Evolutionary conservation across 2,797 vertebrate genomes (phyloP).

Genomic region (Tapera naevia): DNA sequence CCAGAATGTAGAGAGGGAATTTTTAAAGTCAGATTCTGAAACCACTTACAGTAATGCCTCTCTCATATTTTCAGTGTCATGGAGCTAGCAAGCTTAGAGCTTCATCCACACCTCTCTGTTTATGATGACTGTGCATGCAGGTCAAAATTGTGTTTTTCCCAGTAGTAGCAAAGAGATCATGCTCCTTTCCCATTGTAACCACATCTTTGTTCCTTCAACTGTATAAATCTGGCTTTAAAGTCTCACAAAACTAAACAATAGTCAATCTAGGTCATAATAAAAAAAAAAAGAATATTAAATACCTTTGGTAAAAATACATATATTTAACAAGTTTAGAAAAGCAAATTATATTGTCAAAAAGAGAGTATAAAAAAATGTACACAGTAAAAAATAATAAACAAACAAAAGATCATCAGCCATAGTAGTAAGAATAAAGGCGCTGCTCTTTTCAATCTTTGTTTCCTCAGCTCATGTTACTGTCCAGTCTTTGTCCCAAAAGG

Average conservation of each 20-base stretch:
- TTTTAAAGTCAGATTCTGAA: constrained; percentile 26
- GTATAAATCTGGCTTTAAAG: constrained; percentile 74
- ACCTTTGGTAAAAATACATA: constrained; percentile 88
- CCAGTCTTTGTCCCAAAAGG: constrained; percentile 72
- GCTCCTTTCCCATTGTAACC: constrained; percentile 59
- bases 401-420: constrained; percentile 64
- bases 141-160: constrained; percentile 43
- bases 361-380: constrained; percentile 86
- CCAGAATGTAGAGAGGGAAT: background rate
- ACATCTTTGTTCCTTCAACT: constrained; percentile 59
- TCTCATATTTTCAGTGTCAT: constrained; percentile 3
- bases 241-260: constrained; percentile 79
- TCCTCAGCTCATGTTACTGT: constrained; percentile 65
- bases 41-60: background rate
- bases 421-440: constrained; percentile 69
- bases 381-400: constrained; percentile 76
- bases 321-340: constrained; percentile 86
- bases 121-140: constrained; percentile 24
- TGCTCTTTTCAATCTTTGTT: constrained; percentile 59
- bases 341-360: constrained; percentile 80
- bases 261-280: constrained; percentile 77
- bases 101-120: constrained; percentile 25
- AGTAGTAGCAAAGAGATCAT: constrained; percentile 63
- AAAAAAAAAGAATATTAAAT: constrained; percentile 84
- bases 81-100: background rate